These are phyloP conservation scores for Araneus ventricosus DNA, from an alignment of 1,140 invertebrate genomes.

Conservation along the genomic window DNA sequence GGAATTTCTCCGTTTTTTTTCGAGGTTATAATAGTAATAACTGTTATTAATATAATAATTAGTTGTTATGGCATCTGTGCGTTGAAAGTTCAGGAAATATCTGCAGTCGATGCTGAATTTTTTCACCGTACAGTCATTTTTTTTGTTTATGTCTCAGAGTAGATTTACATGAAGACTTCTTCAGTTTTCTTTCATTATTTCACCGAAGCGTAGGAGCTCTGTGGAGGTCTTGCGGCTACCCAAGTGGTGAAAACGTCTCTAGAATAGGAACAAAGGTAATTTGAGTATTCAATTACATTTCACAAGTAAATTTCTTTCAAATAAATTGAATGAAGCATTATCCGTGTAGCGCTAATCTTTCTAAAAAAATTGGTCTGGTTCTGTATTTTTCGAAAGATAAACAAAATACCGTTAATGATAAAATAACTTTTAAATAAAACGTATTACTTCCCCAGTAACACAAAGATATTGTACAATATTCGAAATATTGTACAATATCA, in stretches of 20 bases:
- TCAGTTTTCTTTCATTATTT: constrained; percentile 33
- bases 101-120: constrained; percentile 50
- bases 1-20: not conserved
- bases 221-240: constrained; percentile 67
- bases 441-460: too few species aligned
- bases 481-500: too few species aligned
- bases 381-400: too few species aligned
- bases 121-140: not conserved
- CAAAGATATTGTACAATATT: too few species aligned
- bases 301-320: not conserved
- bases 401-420: too few species aligned
- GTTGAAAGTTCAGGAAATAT: constrained; percentile 57
- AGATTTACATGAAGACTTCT: not conserved
- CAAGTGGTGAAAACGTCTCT: constrained; percentile 73
- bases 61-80: constrained; percentile 63
- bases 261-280: not conserved
- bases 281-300: not conserved
- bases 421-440: too few species aligned
- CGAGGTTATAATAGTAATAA: constrained; percentile 56
- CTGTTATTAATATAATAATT: constrained; percentile 32
- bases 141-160: not conserved
- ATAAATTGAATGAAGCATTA: not conserved
- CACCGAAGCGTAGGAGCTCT: constrained; percentile 69
- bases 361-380: too few species aligned
- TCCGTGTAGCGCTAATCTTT: too few species aligned